A percentile compares a stretch with the other conserved stretches of the same genome.
Conservation (phyloP, 2,113 vertebrate genomes). For the Sander vitreus region DNA sequence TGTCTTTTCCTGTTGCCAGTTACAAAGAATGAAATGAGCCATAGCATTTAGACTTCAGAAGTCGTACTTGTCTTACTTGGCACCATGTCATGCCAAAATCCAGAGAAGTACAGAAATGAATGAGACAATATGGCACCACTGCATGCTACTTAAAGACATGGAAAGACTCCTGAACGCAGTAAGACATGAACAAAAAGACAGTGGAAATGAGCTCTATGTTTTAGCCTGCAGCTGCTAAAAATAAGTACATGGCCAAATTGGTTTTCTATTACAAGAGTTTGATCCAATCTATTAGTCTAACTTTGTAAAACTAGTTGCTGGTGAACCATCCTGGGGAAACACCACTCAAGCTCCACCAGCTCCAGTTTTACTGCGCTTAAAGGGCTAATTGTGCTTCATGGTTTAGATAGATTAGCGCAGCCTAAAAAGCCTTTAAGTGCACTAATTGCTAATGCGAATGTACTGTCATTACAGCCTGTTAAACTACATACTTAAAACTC, state of each 20-base stretch:
- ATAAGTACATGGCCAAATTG: conserved; percentile 4
- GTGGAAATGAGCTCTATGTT: background rate
- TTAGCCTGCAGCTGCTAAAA: conserved; percentile 15
- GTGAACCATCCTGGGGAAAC: conserved; percentile 32
- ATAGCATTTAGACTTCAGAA: background rate
- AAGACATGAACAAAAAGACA: conserved; percentile 6
- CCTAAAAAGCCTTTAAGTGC: conserved; percentile 70
- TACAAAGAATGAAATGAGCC: conserved; percentile 13
- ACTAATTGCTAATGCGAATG: conserved; percentile 69
- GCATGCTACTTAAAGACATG: background rate
- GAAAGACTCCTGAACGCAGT: conserved; percentile 6
- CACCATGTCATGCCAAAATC: conserved; percentile 1
- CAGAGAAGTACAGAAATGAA: background rate
- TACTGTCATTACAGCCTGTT: conserved; percentile 52
- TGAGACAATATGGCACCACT: conserved; percentile 1
- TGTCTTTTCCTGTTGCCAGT: background rate
- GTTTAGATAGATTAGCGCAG: conserved; percentile 65
- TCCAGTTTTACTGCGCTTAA: conserved; percentile 52
- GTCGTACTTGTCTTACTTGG: background rate
- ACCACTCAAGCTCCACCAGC: conserved; percentile 24
- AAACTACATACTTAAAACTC: conserved; percentile 62
- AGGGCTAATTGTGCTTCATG: conserved; percentile 54
- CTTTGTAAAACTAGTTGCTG: conserved; percentile 37
- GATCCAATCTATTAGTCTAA: conserved; percentile 18
- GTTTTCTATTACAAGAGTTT: conserved; percentile 7